Base-by-base conservation (phyloP, 2,113 vertebrate genomes). In the Seriola quinqueradiata region DNA sequence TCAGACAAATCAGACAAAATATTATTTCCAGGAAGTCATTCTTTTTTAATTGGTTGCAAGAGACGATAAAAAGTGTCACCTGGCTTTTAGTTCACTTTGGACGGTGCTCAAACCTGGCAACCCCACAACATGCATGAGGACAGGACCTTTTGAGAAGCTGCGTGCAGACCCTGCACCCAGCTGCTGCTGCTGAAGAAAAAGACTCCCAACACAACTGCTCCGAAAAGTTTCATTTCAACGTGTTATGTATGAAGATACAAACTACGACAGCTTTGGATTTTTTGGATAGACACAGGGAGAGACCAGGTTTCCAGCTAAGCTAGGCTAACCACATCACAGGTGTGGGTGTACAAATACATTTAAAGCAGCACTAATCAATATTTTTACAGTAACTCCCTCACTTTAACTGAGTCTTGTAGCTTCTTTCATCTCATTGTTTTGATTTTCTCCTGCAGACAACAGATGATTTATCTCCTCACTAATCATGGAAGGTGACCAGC, bases 401-500 rank as follows among this genome's bases (percentile, higher is more conserved):
- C 16, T 1, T 50, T 50, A 48, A 50, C 48, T 1, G 48, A 50
- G 14, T 50, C 19, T 50, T 50, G 13, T 44, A 50, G 50, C 7
- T n/a, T n/a, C 50, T n/a, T 54, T n/a, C 50, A 54, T 54, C 52
- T 54, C 21, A 11, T 10, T 12, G 10, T 25, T 55, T 23, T 10
- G 3, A 23, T 19, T 50, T 50, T 8, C 48, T 50, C 17, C 48
- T 16, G 46, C 46, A 17, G 46, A 1, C 54, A 40, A 48, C n/a
- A 25, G 38, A 36, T n/a, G 23, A 60, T 23, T 57, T 46, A 34
- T 73, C 34, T 57, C 55, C 19, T 65, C 8, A 38, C 61, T 63
- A 68, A 84, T 21, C 75, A 61, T 75, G 58, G 77, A 90, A 84
- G 85, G 79, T 81, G 74, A 87, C 71, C 77, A 42, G 59, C 12